Conservation (phyloP, 1,140 invertebrate species). For the Mactra quadrangularis region DNA sequence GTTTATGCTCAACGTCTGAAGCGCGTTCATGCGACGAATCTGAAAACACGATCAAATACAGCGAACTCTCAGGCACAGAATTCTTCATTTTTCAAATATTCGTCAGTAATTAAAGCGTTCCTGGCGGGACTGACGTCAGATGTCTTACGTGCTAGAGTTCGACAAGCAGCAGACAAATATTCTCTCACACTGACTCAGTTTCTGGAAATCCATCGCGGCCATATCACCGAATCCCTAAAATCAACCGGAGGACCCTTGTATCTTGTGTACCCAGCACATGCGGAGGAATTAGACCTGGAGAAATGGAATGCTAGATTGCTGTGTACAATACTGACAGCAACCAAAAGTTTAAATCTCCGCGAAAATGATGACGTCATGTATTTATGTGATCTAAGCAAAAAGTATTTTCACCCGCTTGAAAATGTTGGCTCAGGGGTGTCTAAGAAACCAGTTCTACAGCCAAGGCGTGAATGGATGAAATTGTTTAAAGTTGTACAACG, state of each 20-base stretch:
- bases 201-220: background rate
- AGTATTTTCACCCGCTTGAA: background rate
- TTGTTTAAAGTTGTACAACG: constrained; percentile 42
- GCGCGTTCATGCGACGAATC: too few relatives aligned
- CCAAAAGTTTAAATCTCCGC: constrained; percentile 6
- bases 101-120: constrained; percentile 27
- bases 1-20: too few relatives aligned
- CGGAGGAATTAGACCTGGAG: background rate
- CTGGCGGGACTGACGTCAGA: constrained; percentile 30
- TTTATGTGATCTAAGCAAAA: constrained; percentile 2
- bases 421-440: background rate
- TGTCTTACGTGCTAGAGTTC: constrained; percentile 27
- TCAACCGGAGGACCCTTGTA: background rate
- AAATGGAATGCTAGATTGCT: constrained; percentile 35
- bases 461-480: constrained; percentile 36
- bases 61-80: background rate
- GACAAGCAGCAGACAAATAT: background rate
- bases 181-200: constrained; percentile 25
- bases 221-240: constrained; percentile 19
- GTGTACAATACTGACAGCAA: constrained; percentile 28
- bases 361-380: constrained; percentile 45
- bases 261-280: constrained; percentile 24
- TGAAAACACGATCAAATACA: too few relatives aligned
- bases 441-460: constrained; percentile 1
- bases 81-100: constrained; percentile 17